phyloP scores from a whole-genome alignment of 2,797 vertebrate species.

The Steatocranus sp. region DNA sequence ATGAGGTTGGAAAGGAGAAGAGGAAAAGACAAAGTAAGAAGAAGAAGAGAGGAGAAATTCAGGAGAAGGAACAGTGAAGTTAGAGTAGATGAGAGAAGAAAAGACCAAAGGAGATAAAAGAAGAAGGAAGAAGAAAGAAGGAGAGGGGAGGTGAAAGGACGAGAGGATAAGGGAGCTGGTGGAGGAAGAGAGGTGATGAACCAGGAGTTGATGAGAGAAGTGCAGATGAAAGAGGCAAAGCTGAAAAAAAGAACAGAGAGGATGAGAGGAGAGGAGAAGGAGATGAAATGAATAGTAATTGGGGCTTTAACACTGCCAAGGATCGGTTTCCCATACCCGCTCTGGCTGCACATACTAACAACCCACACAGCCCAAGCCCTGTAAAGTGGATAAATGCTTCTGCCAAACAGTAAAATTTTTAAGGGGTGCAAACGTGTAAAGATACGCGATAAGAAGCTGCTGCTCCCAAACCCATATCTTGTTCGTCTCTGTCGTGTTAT shows the following conservation, averaged over 20 bases:
- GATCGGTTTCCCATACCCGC: neutral
- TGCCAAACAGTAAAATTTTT: neutral
- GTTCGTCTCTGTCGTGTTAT: neutral
- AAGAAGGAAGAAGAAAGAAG: neutral
- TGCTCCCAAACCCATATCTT: neutral
- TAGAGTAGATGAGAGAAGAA: neutral
- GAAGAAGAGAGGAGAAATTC: neutral
- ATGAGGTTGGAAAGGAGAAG: neutral
- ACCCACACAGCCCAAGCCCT: neutral
- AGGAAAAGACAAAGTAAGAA: neutral
- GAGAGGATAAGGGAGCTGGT: neutral
- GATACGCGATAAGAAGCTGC: neutral
- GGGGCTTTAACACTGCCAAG: slow-evolving; percentile 20
- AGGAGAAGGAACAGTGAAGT: neutral
- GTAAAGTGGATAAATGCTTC: neutral
- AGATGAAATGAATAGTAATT: slow-evolving; percentile 44
- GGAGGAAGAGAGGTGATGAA: slow-evolving; percentile 8
- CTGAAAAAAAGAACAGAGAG: slow-evolving; percentile 1
- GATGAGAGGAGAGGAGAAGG: neutral
- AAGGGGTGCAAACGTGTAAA: neutral
- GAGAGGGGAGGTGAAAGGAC: neutral
- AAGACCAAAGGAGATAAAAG: neutral
- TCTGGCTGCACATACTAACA: neutral
- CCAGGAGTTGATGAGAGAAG: neutral
- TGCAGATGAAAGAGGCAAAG: slow-evolving; percentile 18